Percentiles rank a stretch among this genome's conserved stretches.
Conservation (phyloP, 2,113 vertebrate genomes). For the Bufo bufo region DNA sequence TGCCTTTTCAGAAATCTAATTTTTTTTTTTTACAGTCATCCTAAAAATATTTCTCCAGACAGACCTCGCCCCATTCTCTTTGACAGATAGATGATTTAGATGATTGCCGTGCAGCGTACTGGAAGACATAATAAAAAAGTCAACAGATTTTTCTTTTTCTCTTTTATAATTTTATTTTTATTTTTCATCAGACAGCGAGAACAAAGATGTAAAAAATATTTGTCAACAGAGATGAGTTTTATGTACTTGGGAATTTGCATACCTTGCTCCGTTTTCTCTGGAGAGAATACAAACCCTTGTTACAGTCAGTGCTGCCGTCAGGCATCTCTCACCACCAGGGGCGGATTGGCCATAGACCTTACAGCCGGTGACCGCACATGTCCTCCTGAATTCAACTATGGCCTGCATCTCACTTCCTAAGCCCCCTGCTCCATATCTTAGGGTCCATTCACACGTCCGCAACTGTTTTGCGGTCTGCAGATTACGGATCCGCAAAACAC, state of each 20-base stretch:
- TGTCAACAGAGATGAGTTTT: slow-evolving; percentile 36
- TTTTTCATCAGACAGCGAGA: slow-evolving; percentile 10
- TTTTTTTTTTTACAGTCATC: background rate
- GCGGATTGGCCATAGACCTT: no score
- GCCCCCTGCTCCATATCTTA: no score
- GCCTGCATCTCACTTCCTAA: no score
- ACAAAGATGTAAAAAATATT: slow-evolving; percentile 47
- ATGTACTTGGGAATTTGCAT: background rate
- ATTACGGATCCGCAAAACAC: no score
- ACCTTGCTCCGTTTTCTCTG: background rate
- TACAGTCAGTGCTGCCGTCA: background rate
- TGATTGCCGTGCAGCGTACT: slow-evolving; percentile 42
- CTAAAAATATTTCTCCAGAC: slow-evolving; percentile 11
- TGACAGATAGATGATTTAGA: slow-evolving; percentile 50
- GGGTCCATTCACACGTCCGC: no score
- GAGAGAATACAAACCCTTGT: background rate
- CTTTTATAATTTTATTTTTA: background rate
- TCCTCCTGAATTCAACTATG: no score
- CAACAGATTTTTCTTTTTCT: slow-evolving; percentile 37
- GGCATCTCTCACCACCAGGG: no score
- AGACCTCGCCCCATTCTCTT: slow-evolving; percentile 18
- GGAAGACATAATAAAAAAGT: slow-evolving; percentile 32
- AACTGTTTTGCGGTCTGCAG: no score
- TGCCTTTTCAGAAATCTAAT: slow-evolving; percentile 17
- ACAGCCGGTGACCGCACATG: no score